Percentiles rank a stretch among this genome's conserved stretches.
Conservation (phyloP, 2,888 invertebrate species). For the Dromius quadrimaculatus region DNA sequence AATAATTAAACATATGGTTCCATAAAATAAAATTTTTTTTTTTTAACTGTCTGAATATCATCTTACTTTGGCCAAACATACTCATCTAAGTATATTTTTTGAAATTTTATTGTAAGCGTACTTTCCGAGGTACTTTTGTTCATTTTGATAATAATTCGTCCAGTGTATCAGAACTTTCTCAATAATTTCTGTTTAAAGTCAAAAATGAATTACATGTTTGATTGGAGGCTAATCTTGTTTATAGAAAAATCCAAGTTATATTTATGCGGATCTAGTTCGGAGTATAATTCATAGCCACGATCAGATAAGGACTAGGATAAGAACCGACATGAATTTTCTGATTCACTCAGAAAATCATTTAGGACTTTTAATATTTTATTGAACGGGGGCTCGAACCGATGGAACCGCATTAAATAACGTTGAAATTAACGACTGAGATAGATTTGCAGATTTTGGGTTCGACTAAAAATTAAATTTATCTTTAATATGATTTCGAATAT, state of each 20-base stretch:
- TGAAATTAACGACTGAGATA: background rate
- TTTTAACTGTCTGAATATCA: too few species aligned
- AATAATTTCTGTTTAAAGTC: background rate
- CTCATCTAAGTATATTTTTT: too few species aligned
- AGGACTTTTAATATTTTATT: background rate
- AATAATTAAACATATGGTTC: too few species aligned
- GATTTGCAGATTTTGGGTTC: background rate
- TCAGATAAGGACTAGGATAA: slow-evolving; percentile 8
- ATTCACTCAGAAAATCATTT: background rate
- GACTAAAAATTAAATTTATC: background rate
- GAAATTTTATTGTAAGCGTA: too few species aligned
- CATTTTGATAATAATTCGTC: too few species aligned
- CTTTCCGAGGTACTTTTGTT: too few species aligned
- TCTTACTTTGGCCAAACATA: too few species aligned
- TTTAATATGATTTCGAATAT: background rate
- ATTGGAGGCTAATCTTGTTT: background rate
- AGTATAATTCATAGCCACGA: background rate
- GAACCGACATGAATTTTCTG: background rate
- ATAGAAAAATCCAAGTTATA: background rate
- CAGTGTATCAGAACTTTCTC: background rate
- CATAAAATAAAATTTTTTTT: too few species aligned
- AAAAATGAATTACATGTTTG: background rate
- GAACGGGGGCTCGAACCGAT: background rate
- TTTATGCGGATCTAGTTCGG: background rate
- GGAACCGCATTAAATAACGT: slow-evolving; percentile 1